phyloP scores from a whole-genome alignment of 2,797 vertebrate species.

The Lithobates sylvaticus region DNA sequence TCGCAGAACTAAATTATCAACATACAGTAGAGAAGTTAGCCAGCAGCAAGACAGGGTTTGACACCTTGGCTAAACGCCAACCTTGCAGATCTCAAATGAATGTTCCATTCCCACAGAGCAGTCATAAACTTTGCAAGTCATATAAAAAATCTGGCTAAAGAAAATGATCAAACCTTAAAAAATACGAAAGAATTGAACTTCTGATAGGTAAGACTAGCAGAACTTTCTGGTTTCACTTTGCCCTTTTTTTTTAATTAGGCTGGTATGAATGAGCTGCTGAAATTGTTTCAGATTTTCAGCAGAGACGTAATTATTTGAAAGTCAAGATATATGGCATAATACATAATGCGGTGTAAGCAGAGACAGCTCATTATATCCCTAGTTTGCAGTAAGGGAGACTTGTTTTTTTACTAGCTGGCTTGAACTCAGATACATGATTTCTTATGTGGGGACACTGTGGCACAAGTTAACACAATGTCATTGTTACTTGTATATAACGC shows the following conservation, averaged over 20 bases:
- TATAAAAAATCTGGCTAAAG: constrained; percentile 52
- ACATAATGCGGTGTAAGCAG: constrained; percentile 54
- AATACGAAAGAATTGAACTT: background rate
- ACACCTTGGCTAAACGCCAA: constrained; percentile 58
- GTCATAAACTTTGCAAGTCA: constrained; percentile 56
- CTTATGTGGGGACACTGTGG: constrained; percentile 28
- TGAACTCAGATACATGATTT: constrained; percentile 55
- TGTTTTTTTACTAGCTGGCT: constrained; percentile 29
- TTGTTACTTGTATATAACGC: constrained; percentile 6
- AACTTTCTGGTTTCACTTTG: constrained; percentile 39
- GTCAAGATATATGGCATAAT: constrained; percentile 52
- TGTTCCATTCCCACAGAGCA: constrained; percentile 60
- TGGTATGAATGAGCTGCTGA: constrained; percentile 63
- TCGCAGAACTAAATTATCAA: constrained; percentile 66
- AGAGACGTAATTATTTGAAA: constrained; percentile 67
- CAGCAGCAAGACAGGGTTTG: constrained; percentile 64
- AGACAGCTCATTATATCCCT: constrained; percentile 58
- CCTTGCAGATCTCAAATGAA: constrained; percentile 50
- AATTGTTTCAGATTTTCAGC: constrained; percentile 59
- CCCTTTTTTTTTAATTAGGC: constrained; percentile 62
- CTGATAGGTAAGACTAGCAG: background rate
- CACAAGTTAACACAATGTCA: constrained; percentile 30
- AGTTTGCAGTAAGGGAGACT: constrained; percentile 34
- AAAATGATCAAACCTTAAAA: constrained; percentile 53
- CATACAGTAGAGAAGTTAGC: constrained; percentile 66